Base-by-base conservation (phyloP, 1,140 invertebrate genomes). In the Arctopsyche grandis region DNA sequence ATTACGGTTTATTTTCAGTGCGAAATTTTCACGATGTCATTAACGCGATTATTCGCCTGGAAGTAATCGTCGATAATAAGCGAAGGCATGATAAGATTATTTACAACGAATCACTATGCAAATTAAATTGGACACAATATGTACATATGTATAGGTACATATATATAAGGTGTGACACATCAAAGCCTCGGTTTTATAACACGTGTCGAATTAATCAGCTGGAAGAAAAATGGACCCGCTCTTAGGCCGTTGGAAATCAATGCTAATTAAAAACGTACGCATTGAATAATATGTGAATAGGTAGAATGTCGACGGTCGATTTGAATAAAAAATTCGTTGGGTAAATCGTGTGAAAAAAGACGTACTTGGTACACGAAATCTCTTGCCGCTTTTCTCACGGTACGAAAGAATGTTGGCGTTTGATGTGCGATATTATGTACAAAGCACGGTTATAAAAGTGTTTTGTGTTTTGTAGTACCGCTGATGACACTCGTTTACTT, bases 301-400 rank as follows among this genome's bases (percentile, higher is more conserved):
- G 19, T 9, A 60, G 16, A 16, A 21, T 19, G 12, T 52, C 48
- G 12, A 19, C 48, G 3, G 48, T 21, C n/a, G 56, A 60, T 60
- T 60, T 60, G 56, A 60, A 60, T 60, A 60, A 60, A 60, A 60
- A 60, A 60, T 60, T 60, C 56, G 56, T 60, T 60, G 19, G 56
- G 16, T 19, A 60, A 60, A 60, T 60, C 56, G 56, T 60, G 56
- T 60, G 56, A 60, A 60, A 60, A 60, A 7, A 60, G 56, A 19
- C 16, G 21, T 60, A 19, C 16, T 38, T n/a, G n/a, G n/a, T n/a
- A n/a, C n/a, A n/a, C n/a, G n/a, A n/a, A n/a, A n/a, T n/a, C n/a
- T n/a, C n/a, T n/a, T 38, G 56, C 9, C 14, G 9, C 56, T 60
- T 19, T 60, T 60, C 56, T 7, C 56, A 60, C 56, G 56, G 21